Percentiles rank a stretch among this genome's conserved stretches.
phyloP scores from a whole-genome alignment of 2,113 vertebrate species.

The Girardinichthys multiradiatus region DNA sequence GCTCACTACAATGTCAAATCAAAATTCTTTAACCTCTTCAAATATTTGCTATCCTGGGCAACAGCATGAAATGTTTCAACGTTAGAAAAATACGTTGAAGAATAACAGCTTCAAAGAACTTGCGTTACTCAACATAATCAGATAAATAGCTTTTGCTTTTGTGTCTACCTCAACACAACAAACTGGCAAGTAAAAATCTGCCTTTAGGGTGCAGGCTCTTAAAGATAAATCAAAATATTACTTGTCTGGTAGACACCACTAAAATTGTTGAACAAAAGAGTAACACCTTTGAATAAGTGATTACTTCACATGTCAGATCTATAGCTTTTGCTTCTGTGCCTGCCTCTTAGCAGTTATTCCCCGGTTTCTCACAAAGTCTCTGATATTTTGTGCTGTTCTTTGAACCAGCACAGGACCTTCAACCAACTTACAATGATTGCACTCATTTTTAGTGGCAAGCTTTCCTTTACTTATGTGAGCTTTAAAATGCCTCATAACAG shows the following conservation, averaged over 20 bases:
- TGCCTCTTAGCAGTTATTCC: conserved; percentile 8
- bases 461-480: conserved; percentile 4
- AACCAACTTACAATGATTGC: conserved; percentile 7
- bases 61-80: no score
- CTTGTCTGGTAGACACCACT: neutral
- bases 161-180: no score
- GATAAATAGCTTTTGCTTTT: no score
- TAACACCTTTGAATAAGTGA: neutral
- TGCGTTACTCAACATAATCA: no score
- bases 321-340: neutral
- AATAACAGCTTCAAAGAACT: no score
- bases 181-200: no score
- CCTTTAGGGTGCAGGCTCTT: no score
- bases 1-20: neutral
- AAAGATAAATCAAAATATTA: neutral
- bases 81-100: no score
- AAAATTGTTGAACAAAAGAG: neutral
- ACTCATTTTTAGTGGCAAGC: conserved; percentile 10
- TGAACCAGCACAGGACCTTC: conserved; percentile 1
- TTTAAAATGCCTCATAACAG: conserved; percentile 16
- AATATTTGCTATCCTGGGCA: neutral
- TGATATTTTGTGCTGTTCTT: conserved; percentile 20
- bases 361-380: conserved; percentile 2
- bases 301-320: neutral
- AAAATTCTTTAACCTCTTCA: neutral